Evolutionary conservation across 2,113 vertebrate genomes (phyloP), one percentile per base, ranked within the genome.

Genomic region (Haplochromis vanheusdeni): DNA sequence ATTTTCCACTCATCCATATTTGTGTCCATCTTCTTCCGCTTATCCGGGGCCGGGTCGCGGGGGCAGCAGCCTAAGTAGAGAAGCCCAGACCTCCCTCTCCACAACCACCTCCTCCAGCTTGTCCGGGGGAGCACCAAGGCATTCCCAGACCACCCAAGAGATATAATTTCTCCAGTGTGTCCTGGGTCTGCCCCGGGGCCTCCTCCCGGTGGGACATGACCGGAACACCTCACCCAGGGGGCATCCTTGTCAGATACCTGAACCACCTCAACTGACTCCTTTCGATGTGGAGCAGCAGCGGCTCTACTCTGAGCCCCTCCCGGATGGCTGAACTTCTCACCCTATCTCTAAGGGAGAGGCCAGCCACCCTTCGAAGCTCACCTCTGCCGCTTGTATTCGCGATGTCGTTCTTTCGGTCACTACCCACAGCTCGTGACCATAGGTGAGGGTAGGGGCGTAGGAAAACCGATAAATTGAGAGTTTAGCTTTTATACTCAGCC

Each of bases 311-410:
- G 56, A 33, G 56, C 14, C 8, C 56, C 56, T 60, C 14, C 28
- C 0, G 1, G 8, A 10, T 31, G 56, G 28, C 56, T 0, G 28
- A 60, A 31, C 56, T 33, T 31, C 56, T 33, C 56, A 33, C 1
- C 2, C 16, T 33, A 60, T 60, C 56, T 33, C 5, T 60, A 33
- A 60, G 26, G 56, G 14, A 19, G 28, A 33, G 1, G 14, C 0
- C 56, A 33, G 16, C 3, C 56, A 19, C 28, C 28, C 1, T 60
- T 33, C 5, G 2, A 6, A 31, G 0, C 55, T 17, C 8, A 60
- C 0, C 0, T 60, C 56, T 6, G 26, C 8, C 0, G 0, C 56
- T 60, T 60, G 8, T 60, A 60, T 1, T 0, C 1, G 3, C 0
- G 0, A 31, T 60, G 0, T 6, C 1, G 1, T 60, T 33, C 56